Percentiles rank a stretch among this genome's conserved stretches.
Conservation (phyloP, 2,797 vertebrate genomes). For the Coluber constrictor region DNA sequence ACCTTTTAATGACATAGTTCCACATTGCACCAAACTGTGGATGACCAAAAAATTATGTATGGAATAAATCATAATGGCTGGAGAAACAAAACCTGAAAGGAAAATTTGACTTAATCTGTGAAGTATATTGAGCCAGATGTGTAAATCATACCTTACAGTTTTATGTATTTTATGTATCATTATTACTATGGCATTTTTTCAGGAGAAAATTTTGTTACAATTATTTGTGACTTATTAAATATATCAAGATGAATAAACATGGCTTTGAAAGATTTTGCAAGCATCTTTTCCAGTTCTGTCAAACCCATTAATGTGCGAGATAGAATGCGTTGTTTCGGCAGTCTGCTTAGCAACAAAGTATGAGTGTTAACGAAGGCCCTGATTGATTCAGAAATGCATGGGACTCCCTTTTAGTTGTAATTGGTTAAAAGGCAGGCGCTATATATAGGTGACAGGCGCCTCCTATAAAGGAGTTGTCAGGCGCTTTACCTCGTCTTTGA, state of each 20-base stretch:
- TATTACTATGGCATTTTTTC: background rate
- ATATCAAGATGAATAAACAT: background rate
- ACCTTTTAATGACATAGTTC: background rate
- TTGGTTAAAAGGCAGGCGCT: no score
- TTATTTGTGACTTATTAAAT: background rate
- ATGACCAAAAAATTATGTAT: background rate
- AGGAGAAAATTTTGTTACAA: background rate
- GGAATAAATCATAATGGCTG: background rate
- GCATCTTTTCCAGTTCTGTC: background rate
- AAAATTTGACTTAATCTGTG: background rate
- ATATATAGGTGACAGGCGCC: no score
- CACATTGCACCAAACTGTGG: no score
- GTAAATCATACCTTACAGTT: background rate
- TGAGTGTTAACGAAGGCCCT: no score
- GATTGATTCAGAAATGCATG: no score
- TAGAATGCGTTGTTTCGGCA: no score
- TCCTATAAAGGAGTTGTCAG: no score
- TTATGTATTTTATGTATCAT: background rate
- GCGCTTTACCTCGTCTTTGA: no score
- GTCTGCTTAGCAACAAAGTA: no score
- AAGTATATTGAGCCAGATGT: background rate
- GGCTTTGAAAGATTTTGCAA: background rate
- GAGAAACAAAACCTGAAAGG: background rate
- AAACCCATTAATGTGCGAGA: background rate
- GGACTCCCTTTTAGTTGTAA: no score